Evolutionary conservation across 2,888 invertebrate species (phyloP).

Genomic region (Calameuta idolon): DNA sequence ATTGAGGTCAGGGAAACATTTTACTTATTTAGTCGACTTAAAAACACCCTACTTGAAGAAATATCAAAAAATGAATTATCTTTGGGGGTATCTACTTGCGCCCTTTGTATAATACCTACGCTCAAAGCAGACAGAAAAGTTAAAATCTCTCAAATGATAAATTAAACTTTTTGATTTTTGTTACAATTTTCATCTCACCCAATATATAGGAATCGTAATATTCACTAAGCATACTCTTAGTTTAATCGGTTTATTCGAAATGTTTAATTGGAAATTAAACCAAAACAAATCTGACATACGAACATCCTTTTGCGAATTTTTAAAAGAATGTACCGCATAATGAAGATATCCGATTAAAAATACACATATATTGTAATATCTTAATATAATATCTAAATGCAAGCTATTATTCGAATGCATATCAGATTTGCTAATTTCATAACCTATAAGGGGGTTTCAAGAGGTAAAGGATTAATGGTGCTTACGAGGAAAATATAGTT

Average conservation of each 20-base stretch:
- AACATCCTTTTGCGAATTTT: not conserved
- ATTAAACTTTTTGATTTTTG: not conserved
- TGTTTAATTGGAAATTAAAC: no score
- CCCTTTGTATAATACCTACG: not conserved
- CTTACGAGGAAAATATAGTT: slow-evolving; percentile 39
- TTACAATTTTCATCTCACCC: not conserved
- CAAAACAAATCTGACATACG: no score
- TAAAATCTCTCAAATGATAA: not conserved
- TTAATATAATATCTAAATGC: not conserved
- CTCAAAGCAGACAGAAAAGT: not conserved
- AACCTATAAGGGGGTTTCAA: not conserved
- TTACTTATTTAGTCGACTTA: not conserved
- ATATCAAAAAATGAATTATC: not conserved
- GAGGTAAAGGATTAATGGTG: slow-evolving; percentile 32
- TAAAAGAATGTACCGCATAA: not conserved
- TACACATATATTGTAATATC: not conserved
- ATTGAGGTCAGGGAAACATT: not conserved
- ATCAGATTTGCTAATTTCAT: not conserved
- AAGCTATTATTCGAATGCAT: not conserved
- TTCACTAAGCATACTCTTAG: no score
- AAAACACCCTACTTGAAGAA: not conserved
- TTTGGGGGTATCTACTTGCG: not conserved
- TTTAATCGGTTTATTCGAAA: no score
- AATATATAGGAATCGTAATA: not conserved
- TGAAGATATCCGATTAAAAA: no score